Evolutionary conservation across 2,888 invertebrate genomes (phyloP), one percentile per base, ranked within the genome.

Genomic region (Patella caerulea): DNA sequence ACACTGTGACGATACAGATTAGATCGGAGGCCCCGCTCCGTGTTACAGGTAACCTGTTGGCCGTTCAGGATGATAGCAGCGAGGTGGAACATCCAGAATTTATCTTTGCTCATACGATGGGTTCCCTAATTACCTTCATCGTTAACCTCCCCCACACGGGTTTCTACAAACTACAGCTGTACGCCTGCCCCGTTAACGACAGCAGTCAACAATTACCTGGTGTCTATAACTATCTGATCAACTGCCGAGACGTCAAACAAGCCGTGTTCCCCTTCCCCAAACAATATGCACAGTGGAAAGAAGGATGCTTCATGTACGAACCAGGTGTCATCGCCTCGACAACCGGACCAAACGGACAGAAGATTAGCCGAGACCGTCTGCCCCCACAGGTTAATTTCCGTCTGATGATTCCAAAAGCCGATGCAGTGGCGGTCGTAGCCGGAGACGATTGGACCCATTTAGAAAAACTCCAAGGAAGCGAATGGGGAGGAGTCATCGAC

Each of bases 231-330:
- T 92, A 91, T 83, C 87, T 92, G 79, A 88, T 92, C 84, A 88
- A 90, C 84, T 90, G 90, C 78, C 83, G 83, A 79, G 83, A 81
- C 59, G 76, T 87, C 14, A 86, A 85, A 11, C 83, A 86, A 77
- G 79, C 81, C 34, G 84, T 86, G 14, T 82, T 84, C 65, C 88
- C 90, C 34, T 92, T 89, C 89, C 92, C 92, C 52, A 90, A 91
- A 83, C 92, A 92, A 85, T 92, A 91, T 73, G 91, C 91, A 29
- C 91, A 92, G 82, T 92, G 92, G 92, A 92, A 92, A 83, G 91
- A 92, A 78, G 92, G 91, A 11, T 92, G 92, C 83, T 90, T 84
- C 86, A 90, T 92, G 87, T 85, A 85, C 74, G 83, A 85, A 52
- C 92, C 92, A 1, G 83, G 88, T 4, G 86, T 87, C 14, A 84